phyloP scores from a whole-genome alignment of 2,797 vertebrate species.

The Lepidocolaptes lacrymiger region DNA sequence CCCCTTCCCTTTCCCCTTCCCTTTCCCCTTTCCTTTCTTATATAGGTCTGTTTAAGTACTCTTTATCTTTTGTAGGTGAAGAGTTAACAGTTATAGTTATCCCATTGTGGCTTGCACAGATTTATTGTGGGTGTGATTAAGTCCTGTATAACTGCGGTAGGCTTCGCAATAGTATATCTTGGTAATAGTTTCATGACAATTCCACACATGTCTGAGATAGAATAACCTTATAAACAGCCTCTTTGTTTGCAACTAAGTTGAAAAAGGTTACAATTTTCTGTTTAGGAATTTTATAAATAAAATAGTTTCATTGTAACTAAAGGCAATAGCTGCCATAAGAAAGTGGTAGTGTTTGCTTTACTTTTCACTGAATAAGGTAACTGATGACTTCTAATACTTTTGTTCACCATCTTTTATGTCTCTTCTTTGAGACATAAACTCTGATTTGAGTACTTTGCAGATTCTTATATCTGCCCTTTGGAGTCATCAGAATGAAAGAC shows the following conservation, averaged over 20 bases:
- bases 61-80: not conserved
- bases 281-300: not conserved
- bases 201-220: fast-evolving
- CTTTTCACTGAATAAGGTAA: not conserved
- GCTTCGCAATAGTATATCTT: not conserved
- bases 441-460: not conserved
- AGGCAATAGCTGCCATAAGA: not conserved
- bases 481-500: not conserved
- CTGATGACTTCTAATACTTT: not conserved
- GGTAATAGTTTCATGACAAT: not conserved
- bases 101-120: not conserved
- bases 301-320: not conserved
- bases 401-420: not conserved
- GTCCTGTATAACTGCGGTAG: not conserved
- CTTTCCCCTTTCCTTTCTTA: fast-evolving
- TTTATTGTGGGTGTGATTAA: not conserved
- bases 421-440: not conserved
- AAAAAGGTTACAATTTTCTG: not conserved
- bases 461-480: not conserved
- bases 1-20: too few relatives aligned
- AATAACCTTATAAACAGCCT: not conserved
- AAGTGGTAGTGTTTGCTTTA: not conserved
- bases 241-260: not conserved
- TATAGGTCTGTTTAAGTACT: not conserved
- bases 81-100: not conserved